Percentiles rank a stretch among this genome's conserved stretches.
Conservation (phyloP, 2,888 invertebrate species). For the Epistrophella euchroma region DNA sequence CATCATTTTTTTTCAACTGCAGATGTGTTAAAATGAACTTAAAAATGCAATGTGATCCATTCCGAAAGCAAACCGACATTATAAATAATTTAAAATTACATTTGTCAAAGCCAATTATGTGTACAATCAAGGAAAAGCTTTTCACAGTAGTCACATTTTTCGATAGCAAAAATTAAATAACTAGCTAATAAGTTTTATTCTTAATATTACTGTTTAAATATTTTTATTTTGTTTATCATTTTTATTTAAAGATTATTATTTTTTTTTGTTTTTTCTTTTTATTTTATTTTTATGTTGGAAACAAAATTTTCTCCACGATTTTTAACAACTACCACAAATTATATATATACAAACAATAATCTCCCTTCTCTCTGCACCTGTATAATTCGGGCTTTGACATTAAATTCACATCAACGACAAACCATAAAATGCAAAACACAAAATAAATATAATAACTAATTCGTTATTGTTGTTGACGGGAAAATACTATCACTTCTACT, state of each 20-base stretch:
- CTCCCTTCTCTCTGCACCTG: conserved; percentile 75
- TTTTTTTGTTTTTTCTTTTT: conserved; percentile 58
- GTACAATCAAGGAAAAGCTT: neutral
- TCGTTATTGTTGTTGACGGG: conserved; percentile 70
- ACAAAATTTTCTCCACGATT: conserved; percentile 76
- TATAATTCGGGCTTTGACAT: conserved; percentile 74
- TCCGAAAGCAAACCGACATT: too few relatives aligned
- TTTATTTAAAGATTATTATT: conserved; percentile 59
- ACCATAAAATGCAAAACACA: conserved; percentile 38
- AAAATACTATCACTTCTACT: conserved; percentile 63
- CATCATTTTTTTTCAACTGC: too few relatives aligned
- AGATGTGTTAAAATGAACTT: too few relatives aligned
- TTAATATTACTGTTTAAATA: conserved; percentile 19
- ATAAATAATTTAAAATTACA: neutral
- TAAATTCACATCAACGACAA: conserved; percentile 63
- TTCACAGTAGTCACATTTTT: conserved; percentile 25
- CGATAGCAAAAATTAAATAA: neutral
- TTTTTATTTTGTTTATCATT: conserved; percentile 63
- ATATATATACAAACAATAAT: conserved; percentile 54
- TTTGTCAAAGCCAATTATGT: conserved; percentile 5
- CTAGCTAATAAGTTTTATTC: conserved; percentile 20
- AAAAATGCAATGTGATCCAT: too few relatives aligned
- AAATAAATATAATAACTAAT: conserved; percentile 56
- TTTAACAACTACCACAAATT: conserved; percentile 74
- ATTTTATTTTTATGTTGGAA: conserved; percentile 76